Evolutionary conservation across 1,140 invertebrate genomes (phyloP).

Genomic region (Bombus superbus): DNA sequence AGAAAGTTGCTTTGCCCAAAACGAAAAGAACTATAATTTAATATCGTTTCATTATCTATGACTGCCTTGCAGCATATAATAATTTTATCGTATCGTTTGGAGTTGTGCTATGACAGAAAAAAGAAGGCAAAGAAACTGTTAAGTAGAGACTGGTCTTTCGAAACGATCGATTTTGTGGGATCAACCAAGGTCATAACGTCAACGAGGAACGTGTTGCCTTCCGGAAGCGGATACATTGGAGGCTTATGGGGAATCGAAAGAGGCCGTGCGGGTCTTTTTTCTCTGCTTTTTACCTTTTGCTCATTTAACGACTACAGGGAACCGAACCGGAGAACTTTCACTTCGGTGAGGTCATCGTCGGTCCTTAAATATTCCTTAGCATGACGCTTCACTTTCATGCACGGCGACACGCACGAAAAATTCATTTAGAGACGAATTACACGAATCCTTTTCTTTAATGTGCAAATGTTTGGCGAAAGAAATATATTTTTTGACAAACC

Average conservation of each 20-base stretch:
- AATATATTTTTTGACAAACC: not conserved
- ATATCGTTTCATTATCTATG: not conserved
- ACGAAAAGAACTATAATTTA: not conserved
- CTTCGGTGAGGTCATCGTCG: conserved; percentile 71
- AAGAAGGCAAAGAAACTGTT: not conserved
- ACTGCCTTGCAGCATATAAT: not conserved
- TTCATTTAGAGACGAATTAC: not conserved
- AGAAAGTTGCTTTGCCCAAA: not conserved
- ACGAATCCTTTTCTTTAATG: not conserved
- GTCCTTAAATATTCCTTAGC: conserved; percentile 73
- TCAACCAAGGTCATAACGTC: conserved; percentile 47
- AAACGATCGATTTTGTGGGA: conserved; percentile 23
- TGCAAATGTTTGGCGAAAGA: not conserved
- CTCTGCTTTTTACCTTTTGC: conserved; percentile 41
- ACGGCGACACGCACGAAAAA: conserved; percentile 52
- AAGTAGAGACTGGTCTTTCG: not conserved
- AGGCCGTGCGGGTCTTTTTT: not conserved
- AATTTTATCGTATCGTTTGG: not conserved
- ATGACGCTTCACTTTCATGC: conserved; percentile 75
- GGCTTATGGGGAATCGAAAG: conserved; percentile 43
- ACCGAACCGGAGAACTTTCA: conserved; percentile 69
- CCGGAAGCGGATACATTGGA: conserved; percentile 36
- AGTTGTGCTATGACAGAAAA: not conserved
- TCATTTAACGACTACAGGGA: conserved; percentile 38
- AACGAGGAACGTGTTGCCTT: conserved; percentile 22